phyloP scores from a whole-genome alignment of 2,797 vertebrate species.

The Rhodeus uyekii region DNA sequence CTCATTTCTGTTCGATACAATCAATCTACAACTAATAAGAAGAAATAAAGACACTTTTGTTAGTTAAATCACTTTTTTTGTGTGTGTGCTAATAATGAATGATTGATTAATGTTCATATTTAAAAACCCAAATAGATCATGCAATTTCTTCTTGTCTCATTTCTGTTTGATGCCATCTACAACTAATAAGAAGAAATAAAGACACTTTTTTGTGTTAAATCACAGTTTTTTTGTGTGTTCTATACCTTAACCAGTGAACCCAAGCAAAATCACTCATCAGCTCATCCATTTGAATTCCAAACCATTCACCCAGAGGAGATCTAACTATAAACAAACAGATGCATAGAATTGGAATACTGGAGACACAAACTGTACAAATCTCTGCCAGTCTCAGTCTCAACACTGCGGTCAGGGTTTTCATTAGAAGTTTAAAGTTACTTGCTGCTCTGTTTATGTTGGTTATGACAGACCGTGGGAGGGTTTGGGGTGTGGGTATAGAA shows the following conservation, averaged over 20 bases:
- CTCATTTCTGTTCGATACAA: neutral
- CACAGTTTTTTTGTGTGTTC: neutral
- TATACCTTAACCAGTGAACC: neutral
- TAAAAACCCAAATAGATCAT: neutral
- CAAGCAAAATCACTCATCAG: constrained; percentile 18
- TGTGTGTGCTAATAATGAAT: neutral
- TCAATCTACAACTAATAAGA: neutral
- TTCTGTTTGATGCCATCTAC: neutral
- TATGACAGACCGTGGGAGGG: constrained; percentile 23
- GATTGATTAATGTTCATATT: neutral
- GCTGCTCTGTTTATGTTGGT: constrained; percentile 27
- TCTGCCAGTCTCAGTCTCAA: constrained; percentile 16
- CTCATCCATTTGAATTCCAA: constrained; percentile 19
- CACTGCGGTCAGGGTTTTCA: constrained; percentile 33
- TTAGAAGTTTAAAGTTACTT: constrained; percentile 33
- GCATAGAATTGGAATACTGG: constrained; percentile 13
- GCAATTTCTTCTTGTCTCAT: neutral
- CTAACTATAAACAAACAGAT: constrained; percentile 12
- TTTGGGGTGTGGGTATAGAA: neutral
- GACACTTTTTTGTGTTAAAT: neutral
- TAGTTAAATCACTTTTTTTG: neutral
- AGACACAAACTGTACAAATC: constrained; percentile 33
- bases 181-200: neutral
- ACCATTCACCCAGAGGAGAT: neutral
- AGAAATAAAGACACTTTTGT: neutral